Base-by-base conservation (phyloP, 2,797 vertebrate genomes). In the Arvicola amphibius region DNA sequence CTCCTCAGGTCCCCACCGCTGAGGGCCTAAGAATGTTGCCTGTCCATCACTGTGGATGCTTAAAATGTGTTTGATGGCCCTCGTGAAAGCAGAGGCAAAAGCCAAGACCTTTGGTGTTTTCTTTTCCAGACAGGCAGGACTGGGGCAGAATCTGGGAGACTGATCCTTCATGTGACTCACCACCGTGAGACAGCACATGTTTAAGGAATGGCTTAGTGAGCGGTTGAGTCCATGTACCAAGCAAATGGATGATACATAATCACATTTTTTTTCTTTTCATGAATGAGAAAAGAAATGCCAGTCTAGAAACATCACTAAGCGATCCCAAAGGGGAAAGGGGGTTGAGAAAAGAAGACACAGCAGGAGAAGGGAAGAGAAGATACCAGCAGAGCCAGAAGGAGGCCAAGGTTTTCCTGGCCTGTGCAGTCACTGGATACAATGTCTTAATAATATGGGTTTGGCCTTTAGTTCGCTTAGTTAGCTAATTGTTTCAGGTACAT, bases 401-500 rank as follows among this genome's bases (percentile, higher is more conserved):
- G 11, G 65, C 51, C 43, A 37, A 21, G 6, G 9, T 11, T 51
- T 59, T 61, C 29, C 67, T 56, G 56, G 48, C 46, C 12, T 25
- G 16, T 25, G 29, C 65, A 48, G 37, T 59, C 51, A 3, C 19
- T 37, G 80, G 81, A 34, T 29, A 27, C 34, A 61, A 29, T 6
- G 6, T 59, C 78, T 91, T 2, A 13, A 53, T n/a, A 12, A 69
- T 59, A 4, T 48, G n/a, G 43, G 25, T 43, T 92, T 79, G 46
- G 78, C 40, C 56, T 86, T 95, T 80, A 67, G 67, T 73, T 86
- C 56, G 56, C 65, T 67, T 76, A 3, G 40, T 23, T 71, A 53
- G 69, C 59, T 77, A 37, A 53, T 81, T 67, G n/a, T 84, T 97
- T 91, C 51, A 34, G 73, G 43, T 29, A 56, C 46, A 67, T 94